phyloP scores from a whole-genome alignment of 1,140 invertebrate genomes.

The Apis dorsata region DNA sequence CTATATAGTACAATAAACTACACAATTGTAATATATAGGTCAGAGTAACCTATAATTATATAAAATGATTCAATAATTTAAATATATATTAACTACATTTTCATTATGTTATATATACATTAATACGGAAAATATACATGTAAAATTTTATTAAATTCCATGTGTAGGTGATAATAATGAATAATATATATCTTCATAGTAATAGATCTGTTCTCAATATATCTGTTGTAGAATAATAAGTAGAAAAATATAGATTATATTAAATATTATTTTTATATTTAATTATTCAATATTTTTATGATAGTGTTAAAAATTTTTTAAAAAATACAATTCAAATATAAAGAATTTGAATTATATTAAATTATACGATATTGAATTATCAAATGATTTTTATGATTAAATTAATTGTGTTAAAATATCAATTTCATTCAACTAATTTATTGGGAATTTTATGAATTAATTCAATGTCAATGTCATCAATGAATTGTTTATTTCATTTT shows the following conservation, averaged over 20 bases:
- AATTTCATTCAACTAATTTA: not conserved
- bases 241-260: constrained; percentile 4
- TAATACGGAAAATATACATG: constrained; percentile 31
- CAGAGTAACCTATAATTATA: constrained; percentile 56
- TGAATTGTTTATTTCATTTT: not conserved
- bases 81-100: constrained; percentile 15
- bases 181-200: constrained; percentile 36
- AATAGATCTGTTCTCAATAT: constrained; percentile 52
- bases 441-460: not conserved
- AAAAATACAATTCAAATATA: not conserved
- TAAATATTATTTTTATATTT: constrained; percentile 5
- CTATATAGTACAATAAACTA: constrained; percentile 30
- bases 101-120: constrained; percentile 27
- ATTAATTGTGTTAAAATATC: not conserved
- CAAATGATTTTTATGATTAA: not conserved
- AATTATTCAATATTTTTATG: constrained; percentile 5
- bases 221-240: not conserved
- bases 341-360: not conserved
- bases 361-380: not conserved
- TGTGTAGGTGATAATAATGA: constrained; percentile 53
- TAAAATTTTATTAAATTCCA: constrained; percentile 29
- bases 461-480: not conserved
- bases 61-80: constrained; percentile 10
- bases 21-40: constrained; percentile 31
- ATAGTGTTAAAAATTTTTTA: not conserved